Evolutionary conservation across 2,797 vertebrate species (phyloP), one percentile per base, ranked within the genome.

Genomic region (Spondyliosoma cantharus): DNA sequence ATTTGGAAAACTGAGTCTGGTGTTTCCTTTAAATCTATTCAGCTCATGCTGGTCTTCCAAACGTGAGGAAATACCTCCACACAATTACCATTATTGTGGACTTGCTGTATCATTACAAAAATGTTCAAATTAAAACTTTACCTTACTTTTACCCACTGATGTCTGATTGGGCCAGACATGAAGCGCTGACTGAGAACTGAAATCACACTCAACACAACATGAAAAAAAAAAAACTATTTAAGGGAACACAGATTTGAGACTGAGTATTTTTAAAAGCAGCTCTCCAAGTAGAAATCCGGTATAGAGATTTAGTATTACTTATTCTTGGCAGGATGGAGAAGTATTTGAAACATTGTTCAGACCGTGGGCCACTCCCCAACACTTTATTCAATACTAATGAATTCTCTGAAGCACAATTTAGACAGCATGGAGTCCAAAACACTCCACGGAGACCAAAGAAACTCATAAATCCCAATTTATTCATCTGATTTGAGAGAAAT

Each of bases 301-400:
- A 1, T n/a, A 58, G 60, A 4, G 12, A 56, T 61, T 66, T 15
- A 15, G 5, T 60, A 9, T 66, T n/a, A 29, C 0, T 49, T 76
- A 54, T 63, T 74, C 20, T 59, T 74, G 19, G 27, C 24, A 4
- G 32, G 29, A 8, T 4, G 4, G 46, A 57, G 48, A 57, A 32
- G 16, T 5, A 1, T 60, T 7, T 71, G 43, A 46, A 76, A 63
- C 48, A 24, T 16, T 50, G 42, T 62, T 56, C 37, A 66, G 32
- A 60, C 48, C 16, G 7, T 11, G 29, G 17, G 25, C 11, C 4
- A 20, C 37, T 37, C 37, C 37, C 37, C 2, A 11, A 43, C 7
- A 56, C 52, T 48, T 58, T 25, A 52, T 78, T 32, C 43, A 65
- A 53, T 61, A 57, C 62, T 61, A 71, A 78, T 76, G 54, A 60